Evolutionary conservation across 30 jellyfish, hydroid and myxozoan species (phyloP).

Genomic region (Turritopsis dohrnii): DNA sequence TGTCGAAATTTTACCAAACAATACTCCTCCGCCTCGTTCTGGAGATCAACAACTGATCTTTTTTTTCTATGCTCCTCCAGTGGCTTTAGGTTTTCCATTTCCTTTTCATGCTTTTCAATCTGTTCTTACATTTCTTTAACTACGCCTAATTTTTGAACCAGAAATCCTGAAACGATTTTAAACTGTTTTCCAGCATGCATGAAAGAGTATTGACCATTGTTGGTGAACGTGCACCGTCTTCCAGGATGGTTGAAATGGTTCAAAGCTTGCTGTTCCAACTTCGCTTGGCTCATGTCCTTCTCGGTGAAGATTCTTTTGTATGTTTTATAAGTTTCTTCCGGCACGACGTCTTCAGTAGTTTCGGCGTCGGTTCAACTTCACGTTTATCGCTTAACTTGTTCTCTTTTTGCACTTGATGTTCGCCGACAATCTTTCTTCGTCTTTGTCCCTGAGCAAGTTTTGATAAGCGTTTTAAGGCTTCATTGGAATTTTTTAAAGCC

Average conservation of each 20-base stretch:
- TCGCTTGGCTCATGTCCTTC: conserved; percentile 6
- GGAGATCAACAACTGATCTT: not conserved
- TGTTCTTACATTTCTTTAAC: not conserved
- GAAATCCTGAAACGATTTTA: not conserved
- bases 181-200: not conserved
- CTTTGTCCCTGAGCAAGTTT: not conserved
- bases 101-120: not conserved
- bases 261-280: not conserved
- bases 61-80: not conserved
- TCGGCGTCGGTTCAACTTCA: not conserved
- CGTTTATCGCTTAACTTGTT: not conserved
- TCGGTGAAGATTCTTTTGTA: conserved; percentile 4
- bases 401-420: not conserved
- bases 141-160: not conserved
- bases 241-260: not conserved
- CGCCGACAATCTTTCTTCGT: not conserved
- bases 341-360: not conserved
- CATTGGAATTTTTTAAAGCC: not conserved
- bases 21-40: too few species aligned
- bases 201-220: not conserved
- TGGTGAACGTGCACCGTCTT: not conserved
- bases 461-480: not conserved
- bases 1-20: too few species aligned
- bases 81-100: not conserved
- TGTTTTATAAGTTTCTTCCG: not conserved